phyloP scores from a whole-genome alignment of 64 coral and sea anemone species.

The Stichodactyla mertensii region DNA sequence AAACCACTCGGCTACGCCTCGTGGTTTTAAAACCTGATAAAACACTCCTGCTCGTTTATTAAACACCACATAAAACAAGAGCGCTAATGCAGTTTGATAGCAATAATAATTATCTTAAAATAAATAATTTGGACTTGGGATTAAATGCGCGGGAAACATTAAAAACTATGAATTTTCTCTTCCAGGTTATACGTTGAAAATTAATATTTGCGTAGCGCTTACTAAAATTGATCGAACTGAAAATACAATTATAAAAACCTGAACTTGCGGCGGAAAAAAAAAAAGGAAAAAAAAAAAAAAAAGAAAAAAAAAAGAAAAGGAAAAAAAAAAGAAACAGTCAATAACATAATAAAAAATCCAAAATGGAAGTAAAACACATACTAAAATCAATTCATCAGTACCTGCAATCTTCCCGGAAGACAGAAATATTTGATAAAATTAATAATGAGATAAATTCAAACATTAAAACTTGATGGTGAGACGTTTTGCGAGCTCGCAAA shows the following conservation, averaged over 20 bases:
- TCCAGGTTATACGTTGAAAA: background rate
- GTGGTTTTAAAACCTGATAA: too few relatives aligned
- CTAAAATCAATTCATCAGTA: background rate
- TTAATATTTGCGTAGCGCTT: background rate
- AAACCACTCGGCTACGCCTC: too few relatives aligned
- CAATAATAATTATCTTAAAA: background rate
- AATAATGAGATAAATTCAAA: background rate
- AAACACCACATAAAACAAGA: too few relatives aligned
- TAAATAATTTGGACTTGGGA: background rate
- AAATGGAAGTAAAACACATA: background rate
- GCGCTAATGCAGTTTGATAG: background rate
- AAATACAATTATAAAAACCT: too few relatives aligned
- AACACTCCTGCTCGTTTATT: too few relatives aligned
- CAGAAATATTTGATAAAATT: background rate
- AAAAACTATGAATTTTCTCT: too few relatives aligned
- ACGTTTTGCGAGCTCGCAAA: background rate
- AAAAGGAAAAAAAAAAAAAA: too few relatives aligned
- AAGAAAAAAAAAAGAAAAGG: too few relatives aligned
- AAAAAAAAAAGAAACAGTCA: background rate
- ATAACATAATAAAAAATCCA: background rate
- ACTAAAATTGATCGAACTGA: too few relatives aligned
- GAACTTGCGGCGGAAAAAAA: too few relatives aligned
- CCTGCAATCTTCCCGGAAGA: background rate
- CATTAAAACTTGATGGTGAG: background rate
- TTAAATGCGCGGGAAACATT: background rate